Evolutionary conservation across 64 coral and sea anemone genomes (phyloP), one percentile per base, ranked within the genome.

Genomic region (Acropora tenuis): DNA sequence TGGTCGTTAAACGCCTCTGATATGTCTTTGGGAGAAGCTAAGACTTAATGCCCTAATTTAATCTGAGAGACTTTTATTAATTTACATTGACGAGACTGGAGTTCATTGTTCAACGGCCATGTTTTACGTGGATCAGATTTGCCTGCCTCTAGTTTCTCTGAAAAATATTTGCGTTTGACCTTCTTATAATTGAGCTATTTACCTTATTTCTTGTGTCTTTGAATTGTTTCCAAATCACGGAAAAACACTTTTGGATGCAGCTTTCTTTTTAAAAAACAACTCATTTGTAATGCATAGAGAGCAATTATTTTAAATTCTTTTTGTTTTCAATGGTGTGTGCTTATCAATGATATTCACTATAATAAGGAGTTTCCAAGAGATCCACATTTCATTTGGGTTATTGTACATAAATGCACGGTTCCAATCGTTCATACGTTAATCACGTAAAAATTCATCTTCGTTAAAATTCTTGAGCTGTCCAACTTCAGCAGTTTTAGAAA

Each of bases 151-250:
- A 79, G 48, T 43, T 79, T 61, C 0, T 74, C 80, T 0, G 90
- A 45, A 83, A 79, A 92, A 69, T 90, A 90, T 82, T 90, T 61
- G 10, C 63, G 43, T 82, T 82, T 73, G 15, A 68, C 65, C 50
- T 11, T 55, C 30, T 30, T 48, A 69, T 90, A n/a, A 90, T 57
- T 20, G 44, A 78, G n/a, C 71, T 81, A 11, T 90, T 90, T 13
- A 40, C 40, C 46, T 82, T 80, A 67, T 92, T 92, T 75, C 80
- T 66, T 73, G 66, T 44, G 66, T 87, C 18, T 87, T 87, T 87
- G 42, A 72, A 87, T 87, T 72, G 1, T 87, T 73, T 68, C 66
- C 65, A 87, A 87, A 87, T 87, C 42, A 87, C 6, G 30, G 30
- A 15, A 41, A 40, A n/a, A 18, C 65, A 47, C 50, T n/a, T 46